Conservation (phyloP, 2,113 vertebrate species). For the human region DNA sequence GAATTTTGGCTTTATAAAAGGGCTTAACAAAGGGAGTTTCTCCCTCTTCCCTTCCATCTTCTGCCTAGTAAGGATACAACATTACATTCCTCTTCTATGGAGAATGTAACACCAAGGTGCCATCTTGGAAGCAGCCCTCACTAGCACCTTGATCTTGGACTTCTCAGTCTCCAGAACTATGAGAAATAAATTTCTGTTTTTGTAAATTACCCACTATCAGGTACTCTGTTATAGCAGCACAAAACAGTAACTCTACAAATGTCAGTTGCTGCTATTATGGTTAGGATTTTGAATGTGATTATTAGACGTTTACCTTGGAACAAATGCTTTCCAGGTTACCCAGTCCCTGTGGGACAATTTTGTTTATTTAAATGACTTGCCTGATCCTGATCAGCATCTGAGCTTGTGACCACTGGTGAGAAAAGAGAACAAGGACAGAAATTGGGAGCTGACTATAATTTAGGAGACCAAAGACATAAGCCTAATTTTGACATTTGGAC, state of each 20-base stretch:
- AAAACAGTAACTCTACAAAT: background rate
- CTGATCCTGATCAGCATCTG: background rate
- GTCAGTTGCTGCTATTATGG: background rate
- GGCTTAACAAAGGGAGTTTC: background rate
- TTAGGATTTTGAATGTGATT: background rate
- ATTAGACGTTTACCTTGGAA: background rate
- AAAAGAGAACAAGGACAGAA: background rate
- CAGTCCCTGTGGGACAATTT: background rate
- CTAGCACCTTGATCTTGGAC: background rate
- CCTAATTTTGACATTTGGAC: background rate
- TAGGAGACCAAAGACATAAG: background rate
- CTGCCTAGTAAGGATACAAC: background rate
- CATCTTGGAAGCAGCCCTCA: background rate
- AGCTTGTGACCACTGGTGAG: background rate
- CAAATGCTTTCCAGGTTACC: background rate
- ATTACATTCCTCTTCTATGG: background rate
- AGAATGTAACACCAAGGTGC: background rate
- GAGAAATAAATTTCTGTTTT: background rate
- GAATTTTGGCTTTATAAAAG: background rate
- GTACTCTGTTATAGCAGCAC: background rate
- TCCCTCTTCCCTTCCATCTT: background rate
- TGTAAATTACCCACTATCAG: too few species aligned
- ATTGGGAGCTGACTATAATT: background rate
- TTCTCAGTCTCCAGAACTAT: background rate
- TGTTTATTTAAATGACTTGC: background rate